These are phyloP conservation scores for Dendropsophus ebraccatus DNA, from an alignment of 2,113 vertebrate genomes.

Conservation along the genomic window DNA sequence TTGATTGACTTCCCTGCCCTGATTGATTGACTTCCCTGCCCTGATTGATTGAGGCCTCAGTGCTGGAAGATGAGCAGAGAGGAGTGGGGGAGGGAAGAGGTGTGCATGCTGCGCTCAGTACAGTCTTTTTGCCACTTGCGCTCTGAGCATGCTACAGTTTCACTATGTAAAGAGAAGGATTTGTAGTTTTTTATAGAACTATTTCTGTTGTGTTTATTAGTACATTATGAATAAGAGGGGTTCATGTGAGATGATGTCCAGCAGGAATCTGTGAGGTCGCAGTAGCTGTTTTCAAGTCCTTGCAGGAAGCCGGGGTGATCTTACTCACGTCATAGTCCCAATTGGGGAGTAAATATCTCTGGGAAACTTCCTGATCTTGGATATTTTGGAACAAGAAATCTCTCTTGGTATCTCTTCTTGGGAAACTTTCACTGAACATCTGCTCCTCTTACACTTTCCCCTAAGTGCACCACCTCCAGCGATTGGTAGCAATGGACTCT, in stretches of 20 bases:
- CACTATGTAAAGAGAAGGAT: too few relatives aligned
- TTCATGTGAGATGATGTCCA: not conserved
- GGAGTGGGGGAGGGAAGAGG: too few relatives aligned
- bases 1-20: too few relatives aligned
- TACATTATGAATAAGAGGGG: not conserved
- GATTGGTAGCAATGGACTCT: constrained; percentile 2
- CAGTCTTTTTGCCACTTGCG: too few relatives aligned
- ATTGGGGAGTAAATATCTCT: constrained; percentile 51
- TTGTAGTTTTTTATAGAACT: not conserved
- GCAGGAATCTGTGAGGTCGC: not conserved
- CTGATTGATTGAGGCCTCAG: too few relatives aligned
- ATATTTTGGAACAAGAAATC: constrained; percentile 64
- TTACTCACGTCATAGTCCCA: constrained; percentile 46
- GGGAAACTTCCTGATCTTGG: constrained; percentile 64
- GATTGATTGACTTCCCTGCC: too few relatives aligned
- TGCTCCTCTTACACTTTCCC: constrained; percentile 49
- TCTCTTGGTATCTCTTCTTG: constrained; percentile 70
- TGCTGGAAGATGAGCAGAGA: too few relatives aligned
- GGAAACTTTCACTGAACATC: constrained; percentile 64
- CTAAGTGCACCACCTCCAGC: constrained; percentile 1
- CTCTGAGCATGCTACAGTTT: too few relatives aligned
- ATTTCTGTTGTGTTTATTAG: not conserved
- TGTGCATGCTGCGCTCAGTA: too few relatives aligned
- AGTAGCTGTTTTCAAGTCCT: constrained; percentile 8
- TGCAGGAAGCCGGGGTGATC: constrained; percentile 49